phyloP scores from a whole-genome alignment of 2,888 invertebrate species.

The Thera britannica region DNA sequence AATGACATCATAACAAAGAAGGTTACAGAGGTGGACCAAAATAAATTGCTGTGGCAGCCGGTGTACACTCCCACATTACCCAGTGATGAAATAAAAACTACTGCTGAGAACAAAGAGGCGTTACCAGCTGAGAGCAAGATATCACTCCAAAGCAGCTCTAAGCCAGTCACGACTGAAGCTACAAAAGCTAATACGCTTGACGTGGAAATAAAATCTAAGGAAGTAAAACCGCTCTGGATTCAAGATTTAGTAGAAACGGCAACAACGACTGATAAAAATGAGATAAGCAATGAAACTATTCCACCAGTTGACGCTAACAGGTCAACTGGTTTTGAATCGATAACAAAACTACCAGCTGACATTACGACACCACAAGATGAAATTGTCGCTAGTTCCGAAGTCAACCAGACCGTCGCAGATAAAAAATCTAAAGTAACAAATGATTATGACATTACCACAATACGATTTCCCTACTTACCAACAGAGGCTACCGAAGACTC shows the following conservation, averaged over 20 bases:
- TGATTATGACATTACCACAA: constrained; percentile 78
- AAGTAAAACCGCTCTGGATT: constrained; percentile 60
- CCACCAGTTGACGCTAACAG: constrained; percentile 64
- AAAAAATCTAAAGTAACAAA: constrained; percentile 54
- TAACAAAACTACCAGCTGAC: constrained; percentile 75
- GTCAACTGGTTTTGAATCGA: constrained; percentile 79
- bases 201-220: constrained; percentile 45
- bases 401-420: constrained; percentile 55
- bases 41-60: constrained; percentile 64
- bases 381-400: constrained; percentile 55
- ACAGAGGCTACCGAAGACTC: constrained; percentile 56
- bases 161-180: constrained; percentile 53
- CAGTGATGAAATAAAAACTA: constrained; percentile 46
- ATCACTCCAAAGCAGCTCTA: constrained; percentile 61
- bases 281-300: constrained; percentile 57
- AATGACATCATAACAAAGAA: constrained; percentile 67
- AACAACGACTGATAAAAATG: constrained; percentile 52
- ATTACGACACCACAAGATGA: constrained; percentile 78
- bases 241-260: constrained; percentile 54
- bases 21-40: constrained; percentile 63
- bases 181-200: constrained; percentile 46
- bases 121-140: constrained; percentile 69
- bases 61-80: constrained; percentile 49
- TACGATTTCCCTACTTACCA: constrained; percentile 74
- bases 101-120: constrained; percentile 63